A percentile compares a stretch with the other conserved stretches of the same genome.
These are phyloP conservation scores for Portevinia maculata DNA, from an alignment of 2,888 invertebrate genomes.

Conservation along the genomic window DNA sequence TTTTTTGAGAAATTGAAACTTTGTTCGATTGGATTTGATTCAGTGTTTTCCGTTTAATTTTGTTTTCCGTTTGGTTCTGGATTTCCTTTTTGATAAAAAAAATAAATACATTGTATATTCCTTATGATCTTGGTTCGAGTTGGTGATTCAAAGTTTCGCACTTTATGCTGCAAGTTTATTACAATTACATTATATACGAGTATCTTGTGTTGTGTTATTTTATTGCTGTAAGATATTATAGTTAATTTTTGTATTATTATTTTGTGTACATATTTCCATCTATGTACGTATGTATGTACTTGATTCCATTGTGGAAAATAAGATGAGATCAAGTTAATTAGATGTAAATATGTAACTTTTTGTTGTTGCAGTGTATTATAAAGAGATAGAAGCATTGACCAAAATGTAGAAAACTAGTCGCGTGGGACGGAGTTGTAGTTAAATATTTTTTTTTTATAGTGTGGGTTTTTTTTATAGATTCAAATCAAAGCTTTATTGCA, in stretches of 20 bases:
- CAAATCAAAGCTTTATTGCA: constrained; percentile 23
- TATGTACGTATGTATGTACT: not conserved
- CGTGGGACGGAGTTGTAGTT: constrained; percentile 63
- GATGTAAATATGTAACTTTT: constrained; percentile 54
- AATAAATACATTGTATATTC: constrained; percentile 8
- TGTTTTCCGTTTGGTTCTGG: constrained; percentile 51
- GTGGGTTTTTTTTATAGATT: constrained; percentile 29
- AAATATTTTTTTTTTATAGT: constrained; percentile 26
- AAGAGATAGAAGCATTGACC: constrained; percentile 38
- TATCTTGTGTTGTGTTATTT: constrained; percentile 47
- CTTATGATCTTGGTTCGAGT: constrained; percentile 60
- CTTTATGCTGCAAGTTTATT: constrained; percentile 70
- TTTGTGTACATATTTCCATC: constrained; percentile 10
- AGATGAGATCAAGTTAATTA: constrained; percentile 42
- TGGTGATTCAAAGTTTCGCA: constrained; percentile 70
- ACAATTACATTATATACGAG: constrained; percentile 13
- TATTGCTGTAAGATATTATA: constrained; percentile 62
- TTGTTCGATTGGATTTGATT: constrained; percentile 71
- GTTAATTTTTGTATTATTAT: constrained; percentile 32
- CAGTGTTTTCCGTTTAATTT: constrained; percentile 36
- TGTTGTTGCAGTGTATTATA: constrained; percentile 39
- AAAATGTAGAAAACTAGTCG: constrained; percentile 61
- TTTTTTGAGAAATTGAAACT: constrained; percentile 63
- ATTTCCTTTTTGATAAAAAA: not conserved
- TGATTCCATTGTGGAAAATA: constrained; percentile 34